Percentiles rank a stretch among this genome's conserved stretches.
These are phyloP conservation scores for Gryon sp. DNA, from an alignment of 1,140 invertebrate genomes.

Conservation along the genomic window DNA sequence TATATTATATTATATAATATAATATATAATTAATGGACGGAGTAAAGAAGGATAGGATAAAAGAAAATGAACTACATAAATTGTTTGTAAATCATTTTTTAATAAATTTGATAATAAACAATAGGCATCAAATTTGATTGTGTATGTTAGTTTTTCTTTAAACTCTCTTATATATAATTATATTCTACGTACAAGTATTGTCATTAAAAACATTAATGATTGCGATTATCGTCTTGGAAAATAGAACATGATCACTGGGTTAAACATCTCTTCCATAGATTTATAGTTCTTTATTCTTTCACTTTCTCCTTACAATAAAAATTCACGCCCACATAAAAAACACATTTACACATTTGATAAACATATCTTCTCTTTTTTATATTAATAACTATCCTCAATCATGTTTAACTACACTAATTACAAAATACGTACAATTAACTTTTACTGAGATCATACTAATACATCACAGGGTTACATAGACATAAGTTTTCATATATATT, in stretches of 20 bases:
- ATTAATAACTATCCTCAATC: slow-evolving; percentile 61
- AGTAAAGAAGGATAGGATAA: neutral
- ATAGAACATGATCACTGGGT: slow-evolving; percentile 68
- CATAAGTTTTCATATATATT: slow-evolving; percentile 69
- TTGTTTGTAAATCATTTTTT: slow-evolving; percentile 60
- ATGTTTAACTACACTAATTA: slow-evolving; percentile 73
- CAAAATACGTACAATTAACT: slow-evolving; percentile 75
- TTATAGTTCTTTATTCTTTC: slow-evolving; percentile 19
- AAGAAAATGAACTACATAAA: slow-evolving; percentile 24
- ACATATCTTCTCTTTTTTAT: slow-evolving; percentile 50
- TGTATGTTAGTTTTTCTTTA: slow-evolving; percentile 77
- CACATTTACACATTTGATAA: slow-evolving; percentile 52
- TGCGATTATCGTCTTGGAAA: slow-evolving; percentile 65
- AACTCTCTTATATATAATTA: slow-evolving; percentile 76
- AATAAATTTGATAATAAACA: slow-evolving; percentile 77
- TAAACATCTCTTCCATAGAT: slow-evolving; percentile 26
- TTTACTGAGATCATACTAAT: slow-evolving; percentile 81
- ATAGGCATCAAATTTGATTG: slow-evolving; percentile 73
- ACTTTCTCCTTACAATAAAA: slow-evolving; percentile 42
- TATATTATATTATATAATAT: no score
- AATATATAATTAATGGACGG: no score
- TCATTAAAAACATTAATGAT: slow-evolving; percentile 72
- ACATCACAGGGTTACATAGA: slow-evolving; percentile 81
- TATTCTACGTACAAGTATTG: slow-evolving; percentile 69
- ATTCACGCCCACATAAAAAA: slow-evolving; percentile 58